Base-by-base conservation (phyloP, 2,888 invertebrate genomes). In the Drosophila mulleri region DNA sequence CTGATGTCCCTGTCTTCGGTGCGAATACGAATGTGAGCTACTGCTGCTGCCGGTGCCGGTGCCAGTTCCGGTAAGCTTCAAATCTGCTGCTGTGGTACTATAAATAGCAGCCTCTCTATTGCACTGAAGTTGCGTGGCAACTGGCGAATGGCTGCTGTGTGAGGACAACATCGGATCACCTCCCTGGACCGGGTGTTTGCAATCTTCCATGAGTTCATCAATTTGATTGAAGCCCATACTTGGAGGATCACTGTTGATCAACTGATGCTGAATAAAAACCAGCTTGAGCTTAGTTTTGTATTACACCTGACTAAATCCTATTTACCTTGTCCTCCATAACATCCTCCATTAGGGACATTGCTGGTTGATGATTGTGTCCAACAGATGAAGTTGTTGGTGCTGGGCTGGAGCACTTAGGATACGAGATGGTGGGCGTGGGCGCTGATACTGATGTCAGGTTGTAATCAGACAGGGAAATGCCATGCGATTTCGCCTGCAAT, bases 401-500 rank as follows among this genome's bases (percentile, higher is more conserved):
- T 29, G 92, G 91, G 82, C 91, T 92, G 54, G 91, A 83, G 65
- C 90, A 87, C 80, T 93, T 93, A 26, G 92, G 83, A 89, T 93
- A 94, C 11, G 93, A 91, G 72, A 92, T 93, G 41, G 71, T 68
- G 72, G 92, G 89, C 47, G 92, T 89, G 12, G 92, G 91, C 26
- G 93, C 92, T 44, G 93, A 92, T 53, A 92, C 90, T 41, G 92
- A 93, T 42, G 93, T 90, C 53, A 93, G 94, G 80, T 94, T 94
- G 83, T 94, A 95, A 72, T 95, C 95, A 16, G 94, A 92, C 57
- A 96, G 91, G 0, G 96, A 95, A 58, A 96, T 92, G 1, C 96
- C 96, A 91, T 96, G 96, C 50, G 95, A 94, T 85, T 96, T 96
- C 0, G 96, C 96, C 87, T 96, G 95, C 53, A 96, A 93, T 93